Conservation (phyloP, 2,888 invertebrate genomes). For the Yponomeuta evonymella region DNA sequence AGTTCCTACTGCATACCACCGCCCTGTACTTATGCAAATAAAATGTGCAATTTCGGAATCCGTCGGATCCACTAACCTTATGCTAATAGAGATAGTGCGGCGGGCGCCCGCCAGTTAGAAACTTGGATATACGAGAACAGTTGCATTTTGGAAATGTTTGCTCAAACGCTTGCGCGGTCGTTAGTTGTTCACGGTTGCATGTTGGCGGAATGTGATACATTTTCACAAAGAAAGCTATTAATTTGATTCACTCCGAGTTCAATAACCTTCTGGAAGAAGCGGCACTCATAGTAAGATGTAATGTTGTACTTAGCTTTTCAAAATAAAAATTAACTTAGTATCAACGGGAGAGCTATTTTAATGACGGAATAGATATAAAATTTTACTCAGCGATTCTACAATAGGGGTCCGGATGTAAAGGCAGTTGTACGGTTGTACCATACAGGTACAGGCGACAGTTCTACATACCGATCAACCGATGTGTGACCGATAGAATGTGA, state of each 20-base stretch:
- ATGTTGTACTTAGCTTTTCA: too few relatives aligned
- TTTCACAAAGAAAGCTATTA: background rate
- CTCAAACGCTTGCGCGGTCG: background rate
- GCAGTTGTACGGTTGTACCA: too few relatives aligned
- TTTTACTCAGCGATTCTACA: too few relatives aligned
- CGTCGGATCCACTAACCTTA: constrained; percentile 42
- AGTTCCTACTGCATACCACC: background rate
- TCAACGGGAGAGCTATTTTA: too few relatives aligned
- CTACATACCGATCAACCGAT: too few relatives aligned
- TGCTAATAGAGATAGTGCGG: constrained; percentile 37
- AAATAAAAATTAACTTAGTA: too few relatives aligned
- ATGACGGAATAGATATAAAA: too few relatives aligned
- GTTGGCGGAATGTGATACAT: background rate
- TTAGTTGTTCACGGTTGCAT: background rate
- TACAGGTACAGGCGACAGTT: too few relatives aligned
- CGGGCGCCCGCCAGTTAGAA: background rate
- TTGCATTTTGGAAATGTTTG: background rate
- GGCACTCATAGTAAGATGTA: too few relatives aligned
- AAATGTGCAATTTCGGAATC: constrained; percentile 35
- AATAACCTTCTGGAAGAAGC: too few relatives aligned
- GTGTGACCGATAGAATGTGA: too few relatives aligned
- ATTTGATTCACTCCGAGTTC: background rate
- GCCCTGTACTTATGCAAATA: constrained; percentile 44
- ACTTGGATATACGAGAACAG: background rate
- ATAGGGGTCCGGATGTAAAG: too few relatives aligned